phyloP scores from a whole-genome alignment of 2,888 invertebrate species.

The Leucozona laternaria region DNA sequence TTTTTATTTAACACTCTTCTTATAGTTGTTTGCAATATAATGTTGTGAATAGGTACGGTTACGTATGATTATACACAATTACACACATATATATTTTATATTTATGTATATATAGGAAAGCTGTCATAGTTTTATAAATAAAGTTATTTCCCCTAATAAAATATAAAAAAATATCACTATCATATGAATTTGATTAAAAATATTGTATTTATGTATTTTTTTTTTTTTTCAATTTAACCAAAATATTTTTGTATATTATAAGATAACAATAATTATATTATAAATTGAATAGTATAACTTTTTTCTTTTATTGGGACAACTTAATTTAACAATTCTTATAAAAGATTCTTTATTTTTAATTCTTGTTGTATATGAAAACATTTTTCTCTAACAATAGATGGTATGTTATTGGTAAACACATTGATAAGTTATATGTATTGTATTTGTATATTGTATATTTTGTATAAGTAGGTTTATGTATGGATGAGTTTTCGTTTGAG shows the following conservation, averaged over 20 bases:
- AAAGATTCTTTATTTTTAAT: conserved; percentile 24
- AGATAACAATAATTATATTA: conserved; percentile 29
- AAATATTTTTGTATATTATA: conserved; percentile 25
- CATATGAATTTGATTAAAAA: conserved; percentile 32
- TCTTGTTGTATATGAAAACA: conserved; percentile 57
- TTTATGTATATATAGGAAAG: conserved; percentile 46
- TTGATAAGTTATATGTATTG: conserved; percentile 38
- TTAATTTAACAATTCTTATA: conserved; percentile 56
- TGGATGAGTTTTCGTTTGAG: conserved; percentile 58
- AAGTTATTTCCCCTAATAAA: conserved; percentile 52
- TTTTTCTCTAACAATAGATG: conserved; percentile 47
- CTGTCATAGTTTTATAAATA: conserved; percentile 56
- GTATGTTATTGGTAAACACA: conserved; percentile 37
- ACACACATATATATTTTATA: conserved; percentile 14
- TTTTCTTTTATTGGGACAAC: conserved; percentile 22
- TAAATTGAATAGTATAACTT: conserved; percentile 45
- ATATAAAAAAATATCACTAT: conserved; percentile 69
- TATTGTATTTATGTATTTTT: conserved; percentile 9
- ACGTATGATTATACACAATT: conserved; percentile 40
- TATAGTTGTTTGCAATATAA: conserved; percentile 17
- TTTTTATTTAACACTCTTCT: conserved; percentile 51
- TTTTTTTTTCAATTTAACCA: conserved; percentile 23
- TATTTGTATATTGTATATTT: conserved; percentile 43
- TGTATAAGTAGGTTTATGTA: conserved; percentile 47
- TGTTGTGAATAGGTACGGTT: conserved; percentile 51